Percentiles rank a stretch among this genome's conserved stretches.
Conservation (phyloP, 2,797 vertebrate genomes). For the Arrhamphus sclerolepis region DNA sequence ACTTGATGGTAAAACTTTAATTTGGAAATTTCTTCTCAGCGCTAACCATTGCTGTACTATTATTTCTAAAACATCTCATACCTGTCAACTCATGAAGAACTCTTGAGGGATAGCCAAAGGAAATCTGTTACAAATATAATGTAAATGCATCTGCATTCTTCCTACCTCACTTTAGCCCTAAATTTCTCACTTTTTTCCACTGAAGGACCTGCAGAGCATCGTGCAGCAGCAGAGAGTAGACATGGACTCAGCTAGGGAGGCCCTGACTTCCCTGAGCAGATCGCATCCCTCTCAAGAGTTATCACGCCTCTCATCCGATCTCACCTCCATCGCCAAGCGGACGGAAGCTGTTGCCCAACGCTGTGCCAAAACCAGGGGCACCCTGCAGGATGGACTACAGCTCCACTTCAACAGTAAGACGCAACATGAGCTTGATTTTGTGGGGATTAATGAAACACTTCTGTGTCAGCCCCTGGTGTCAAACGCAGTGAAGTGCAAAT, state of each 20-base stretch:
- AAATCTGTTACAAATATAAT: no score
- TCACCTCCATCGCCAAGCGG: slow-evolving; percentile 87
- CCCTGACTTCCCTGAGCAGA: slow-evolving; percentile 88
- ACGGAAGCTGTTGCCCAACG: slow-evolving; percentile 87
- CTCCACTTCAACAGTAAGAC: slow-evolving; percentile 86
- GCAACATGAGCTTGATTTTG: neutral
- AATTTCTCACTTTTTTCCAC: slow-evolving; percentile 4
- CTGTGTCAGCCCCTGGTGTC: no score
- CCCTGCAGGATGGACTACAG: slow-evolving; percentile 89
- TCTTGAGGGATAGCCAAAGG: no score
- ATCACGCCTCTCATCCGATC: slow-evolving; percentile 83
- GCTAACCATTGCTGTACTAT: no score
- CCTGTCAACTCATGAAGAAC: no score
- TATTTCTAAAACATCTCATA: no score
- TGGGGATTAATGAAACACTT: neutral
- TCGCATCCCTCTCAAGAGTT: slow-evolving; percentile 88
- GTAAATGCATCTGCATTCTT: no score
- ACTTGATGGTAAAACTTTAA: no score
- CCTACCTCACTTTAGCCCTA: neutral
- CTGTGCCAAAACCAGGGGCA: slow-evolving; percentile 83
- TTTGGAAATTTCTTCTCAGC: no score
- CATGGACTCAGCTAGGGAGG: slow-evolving; percentile 86
- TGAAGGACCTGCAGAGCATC: slow-evolving; percentile 85
- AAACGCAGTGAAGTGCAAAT: no score
- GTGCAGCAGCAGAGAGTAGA: slow-evolving; percentile 87